Evolutionary conservation across 2,797 vertebrate genomes (phyloP), one percentile per base, ranked within the genome.

Genomic region (Nannoperca australis): DNA sequence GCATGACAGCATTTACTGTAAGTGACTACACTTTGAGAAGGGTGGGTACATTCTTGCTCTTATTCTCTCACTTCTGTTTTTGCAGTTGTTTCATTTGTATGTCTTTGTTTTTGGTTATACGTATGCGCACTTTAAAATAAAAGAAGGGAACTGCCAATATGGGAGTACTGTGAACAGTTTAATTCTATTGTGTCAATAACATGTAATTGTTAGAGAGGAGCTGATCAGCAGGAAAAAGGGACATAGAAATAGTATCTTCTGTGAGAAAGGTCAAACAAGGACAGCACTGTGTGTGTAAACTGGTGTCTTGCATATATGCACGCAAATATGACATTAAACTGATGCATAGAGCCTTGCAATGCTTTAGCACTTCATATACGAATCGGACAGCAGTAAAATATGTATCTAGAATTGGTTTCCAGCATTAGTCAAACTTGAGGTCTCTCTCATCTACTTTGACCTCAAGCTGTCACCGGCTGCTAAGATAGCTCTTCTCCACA

Each of bases 381-480:
- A 55, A 78, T 70, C n/a, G 27, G 59, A 70, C 76, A 49, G 49
- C 60, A 64, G 67, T 77, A 55, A 82, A 76, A 67, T 70, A 59
- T 64, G 59, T 76, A 68, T 81, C 75, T 73, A 42, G 32, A 60
- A 83, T 45, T 63, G 70, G 36, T 79, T 85, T 70, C 3, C 2
- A 49, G 47, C 58, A 27, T 64, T 47, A 54, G 56, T 56, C 50
- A 62, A 61, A 30, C 58, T 60, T 42, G 60, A 58, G 40, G 30
- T 55, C 56, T 22, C 49, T 63, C 54, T 69, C 55, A 64, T 67
- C 51, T 50, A 51, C 30, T 76, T 65, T 85, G 76, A 80, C 85
- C 81, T 81, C 56, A 63, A 44, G 60, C 73, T 79, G 76, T 83
- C 76, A 84, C 56, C 3, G 15, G 70, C 45, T 50, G 13, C 34